Percentiles rank a stretch among this genome's conserved stretches.
phyloP scores from a whole-genome alignment of 1,140 invertebrate species.

The Pristionchus pacificus region DNA sequence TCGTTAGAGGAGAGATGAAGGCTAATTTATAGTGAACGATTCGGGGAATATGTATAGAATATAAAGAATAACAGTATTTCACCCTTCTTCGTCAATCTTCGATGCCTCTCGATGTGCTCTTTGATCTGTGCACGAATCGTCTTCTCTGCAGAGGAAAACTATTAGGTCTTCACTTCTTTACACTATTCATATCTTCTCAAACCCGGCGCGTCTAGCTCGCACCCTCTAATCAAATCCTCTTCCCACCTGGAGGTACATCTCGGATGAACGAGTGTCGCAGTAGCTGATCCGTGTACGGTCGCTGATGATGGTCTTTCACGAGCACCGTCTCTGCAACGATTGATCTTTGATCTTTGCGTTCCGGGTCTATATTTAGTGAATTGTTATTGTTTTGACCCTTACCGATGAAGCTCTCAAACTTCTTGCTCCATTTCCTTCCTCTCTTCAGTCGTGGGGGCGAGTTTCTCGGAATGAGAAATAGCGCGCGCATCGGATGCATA shows the following conservation, averaged over 20 bases:
- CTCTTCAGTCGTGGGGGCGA: slow-evolving; percentile 85
- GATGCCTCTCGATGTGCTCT: slow-evolving; percentile 88
- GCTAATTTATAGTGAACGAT: too few relatives aligned
- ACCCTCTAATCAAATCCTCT: too few relatives aligned
- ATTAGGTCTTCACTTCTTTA: too few relatives aligned
- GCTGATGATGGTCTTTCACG: slow-evolving; percentile 94
- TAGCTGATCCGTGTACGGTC: slow-evolving; percentile 94
- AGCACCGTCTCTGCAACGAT: slow-evolving; percentile 72
- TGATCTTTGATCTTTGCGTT: slow-evolving; percentile 58
- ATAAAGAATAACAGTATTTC: too few relatives aligned
- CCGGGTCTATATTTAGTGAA: too few relatives aligned
- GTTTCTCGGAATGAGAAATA: slow-evolving; percentile 97
- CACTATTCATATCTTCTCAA: too few relatives aligned
- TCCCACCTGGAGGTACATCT: slow-evolving; percentile 96
- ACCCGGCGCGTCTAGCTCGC: too few relatives aligned
- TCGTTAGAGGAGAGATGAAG: too few relatives aligned
- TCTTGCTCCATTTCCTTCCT: slow-evolving; percentile 85
- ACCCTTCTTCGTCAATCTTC: slow-evolving; percentile 50
- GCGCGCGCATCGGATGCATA: slow-evolving; percentile 96
- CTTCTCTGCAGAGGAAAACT: too few relatives aligned
- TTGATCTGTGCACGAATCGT: slow-evolving; percentile 96
- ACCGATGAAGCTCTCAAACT: slow-evolving; percentile 71
- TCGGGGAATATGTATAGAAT: too few relatives aligned
- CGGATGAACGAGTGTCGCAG: slow-evolving; percentile 94
- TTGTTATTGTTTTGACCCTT: too few relatives aligned